These are phyloP conservation scores for Orgyia antiqua DNA, from an alignment of 2,888 invertebrate genomes.

Conservation along the genomic window DNA sequence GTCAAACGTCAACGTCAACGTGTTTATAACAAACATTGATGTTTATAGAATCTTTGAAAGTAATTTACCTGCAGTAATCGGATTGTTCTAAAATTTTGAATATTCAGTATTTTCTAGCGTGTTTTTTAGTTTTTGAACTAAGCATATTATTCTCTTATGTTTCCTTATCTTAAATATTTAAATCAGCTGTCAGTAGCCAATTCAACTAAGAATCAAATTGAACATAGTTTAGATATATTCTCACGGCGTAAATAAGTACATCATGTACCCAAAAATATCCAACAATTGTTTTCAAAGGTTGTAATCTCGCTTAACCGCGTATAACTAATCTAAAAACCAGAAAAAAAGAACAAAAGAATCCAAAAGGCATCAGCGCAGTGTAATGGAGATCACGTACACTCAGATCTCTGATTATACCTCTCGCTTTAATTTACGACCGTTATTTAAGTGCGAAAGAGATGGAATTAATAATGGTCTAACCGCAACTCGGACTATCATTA, in stretches of 20 bases:
- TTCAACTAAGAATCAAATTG: background rate
- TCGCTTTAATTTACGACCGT: conserved; percentile 54
- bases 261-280: conserved; percentile 19
- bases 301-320: conserved; percentile 49
- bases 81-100: too few species aligned
- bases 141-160: too few species aligned
- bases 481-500: conserved; percentile 69
- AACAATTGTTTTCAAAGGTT: conserved; percentile 28
- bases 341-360: conserved; percentile 59
- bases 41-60: too few species aligned
- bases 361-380: conserved; percentile 60
- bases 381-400: conserved; percentile 75
- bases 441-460: conserved; percentile 55
- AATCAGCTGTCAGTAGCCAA: too few species aligned
- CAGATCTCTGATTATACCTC: conserved; percentile 57
- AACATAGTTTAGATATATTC: background rate
- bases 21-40: too few species aligned
- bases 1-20: too few species aligned
- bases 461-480: conserved; percentile 67
- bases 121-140: too few species aligned
- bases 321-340: conserved; percentile 54
- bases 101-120: too few species aligned
- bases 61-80: too few species aligned
- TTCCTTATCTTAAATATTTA: too few species aligned
- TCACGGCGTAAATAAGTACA: conserved; percentile 8